phyloP scores from a whole-genome alignment of 2,113 vertebrate genomes.

The Lota lota region DNA sequence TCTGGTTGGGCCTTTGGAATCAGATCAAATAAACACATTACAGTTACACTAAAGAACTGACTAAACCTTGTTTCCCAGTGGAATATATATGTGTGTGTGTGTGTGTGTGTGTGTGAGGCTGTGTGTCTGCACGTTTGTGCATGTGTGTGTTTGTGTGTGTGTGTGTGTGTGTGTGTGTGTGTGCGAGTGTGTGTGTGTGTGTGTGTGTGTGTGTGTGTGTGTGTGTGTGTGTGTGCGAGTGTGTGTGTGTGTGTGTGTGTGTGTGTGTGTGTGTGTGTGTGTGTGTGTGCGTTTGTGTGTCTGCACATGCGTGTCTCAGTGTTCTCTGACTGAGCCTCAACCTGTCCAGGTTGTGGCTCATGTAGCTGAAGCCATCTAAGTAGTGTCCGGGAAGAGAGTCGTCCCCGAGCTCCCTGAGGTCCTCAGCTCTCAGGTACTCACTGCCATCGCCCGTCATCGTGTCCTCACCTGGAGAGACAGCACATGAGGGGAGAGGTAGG shows the following conservation, averaged over 20 bases:
- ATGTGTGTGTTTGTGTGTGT: no score
- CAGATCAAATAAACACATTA: background rate
- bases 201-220: no score
- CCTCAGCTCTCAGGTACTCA: slow-evolving; percentile 92
- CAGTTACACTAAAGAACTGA: background rate
- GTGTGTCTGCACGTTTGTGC: no score
- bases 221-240: no score
- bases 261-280: no score
- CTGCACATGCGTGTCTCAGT: background rate
- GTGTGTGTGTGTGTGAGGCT: no score
- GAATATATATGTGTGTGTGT: no score
- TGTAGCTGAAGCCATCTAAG: slow-evolving; percentile 89
- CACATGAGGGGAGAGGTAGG: background rate
- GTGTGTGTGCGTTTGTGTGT: no score
- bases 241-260: no score
- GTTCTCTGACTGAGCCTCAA: slow-evolving; percentile 42
- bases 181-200: no score
- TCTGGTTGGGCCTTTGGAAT: slow-evolving; percentile 61
- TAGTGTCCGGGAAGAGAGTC: slow-evolving; percentile 94
- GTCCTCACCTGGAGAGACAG: slow-evolving; percentile 83
- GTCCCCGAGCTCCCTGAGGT: slow-evolving; percentile 92
- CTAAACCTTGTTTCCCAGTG: no score
- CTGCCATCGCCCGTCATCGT: slow-evolving; percentile 96
- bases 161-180: no score
- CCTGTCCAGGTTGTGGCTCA: slow-evolving; percentile 94